Conservation (phyloP, 2,888 invertebrate species). For the Baronia brevicornis region DNA sequence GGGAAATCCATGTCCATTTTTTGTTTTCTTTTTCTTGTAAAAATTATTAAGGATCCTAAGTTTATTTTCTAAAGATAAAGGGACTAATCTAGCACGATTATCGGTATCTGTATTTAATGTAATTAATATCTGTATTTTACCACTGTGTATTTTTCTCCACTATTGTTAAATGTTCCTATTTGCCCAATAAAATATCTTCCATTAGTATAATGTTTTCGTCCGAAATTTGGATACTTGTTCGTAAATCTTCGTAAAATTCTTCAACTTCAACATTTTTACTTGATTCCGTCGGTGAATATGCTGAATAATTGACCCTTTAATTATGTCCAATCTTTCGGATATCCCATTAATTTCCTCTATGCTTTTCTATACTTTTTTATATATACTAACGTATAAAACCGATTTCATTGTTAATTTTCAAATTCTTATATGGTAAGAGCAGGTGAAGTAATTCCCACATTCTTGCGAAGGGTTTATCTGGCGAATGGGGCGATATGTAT, state of each 20-base stretch:
- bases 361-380: no score
- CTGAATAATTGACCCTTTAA: no score
- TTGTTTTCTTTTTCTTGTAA: slow-evolving; percentile 18
- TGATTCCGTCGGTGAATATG: no score
- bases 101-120: slow-evolving; percentile 18
- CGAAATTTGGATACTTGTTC: slow-evolving; percentile 13
- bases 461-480: no score
- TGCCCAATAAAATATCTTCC: slow-evolving; percentile 21
- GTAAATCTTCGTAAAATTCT: slow-evolving; percentile 17
- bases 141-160: slow-evolving; percentile 17
- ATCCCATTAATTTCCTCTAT: no score
- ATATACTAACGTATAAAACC: no score
- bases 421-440: no score
- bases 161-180: slow-evolving; percentile 14
- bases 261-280: no score
- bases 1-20: slow-evolving; percentile 22
- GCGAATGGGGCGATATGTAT: no score
- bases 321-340: no score
- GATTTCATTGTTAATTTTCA: no score
- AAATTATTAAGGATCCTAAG: slow-evolving; percentile 17
- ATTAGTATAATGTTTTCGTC: slow-evolving; percentile 19
- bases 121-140: slow-evolving; percentile 16
- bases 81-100: slow-evolving; percentile 13
- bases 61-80: slow-evolving; percentile 17
- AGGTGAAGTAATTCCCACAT: no score